Conservation (phyloP, 2,888 invertebrate genomes). For the Netelia fuscicornis region DNA sequence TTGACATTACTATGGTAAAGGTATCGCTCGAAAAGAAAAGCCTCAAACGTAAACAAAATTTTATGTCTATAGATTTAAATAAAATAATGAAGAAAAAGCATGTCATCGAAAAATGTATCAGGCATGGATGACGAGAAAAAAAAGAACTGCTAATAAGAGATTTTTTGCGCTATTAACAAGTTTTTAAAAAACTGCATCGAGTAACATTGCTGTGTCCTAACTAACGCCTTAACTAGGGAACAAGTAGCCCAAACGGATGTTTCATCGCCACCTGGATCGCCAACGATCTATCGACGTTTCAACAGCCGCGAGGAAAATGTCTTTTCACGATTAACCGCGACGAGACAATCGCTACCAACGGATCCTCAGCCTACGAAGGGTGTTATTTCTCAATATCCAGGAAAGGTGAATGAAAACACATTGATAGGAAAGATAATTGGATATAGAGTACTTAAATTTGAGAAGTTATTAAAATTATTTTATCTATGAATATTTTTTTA, state of each 20-base stretch:
- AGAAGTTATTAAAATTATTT: not conserved
- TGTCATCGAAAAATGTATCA: not conserved
- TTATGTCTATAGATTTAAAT: not conserved
- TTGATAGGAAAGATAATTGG: not conserved
- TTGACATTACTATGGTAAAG: not conserved
- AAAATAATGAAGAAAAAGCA: not conserved
- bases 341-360: conserved; percentile 85
- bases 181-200: conserved; percentile 44
- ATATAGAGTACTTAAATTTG: conserved; percentile 63
- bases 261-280: conserved; percentile 88
- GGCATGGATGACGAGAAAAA: not conserved
- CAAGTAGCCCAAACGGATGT: conserved; percentile 86
- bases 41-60: too few species aligned
- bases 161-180: conserved; percentile 2
- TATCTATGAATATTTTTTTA: conserved; percentile 70
- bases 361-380: conserved; percentile 85
- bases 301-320: conserved; percentile 89
- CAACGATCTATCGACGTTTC: conserved; percentile 86
- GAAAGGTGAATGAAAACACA: conserved; percentile 85
- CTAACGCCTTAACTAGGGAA: conserved; percentile 84
- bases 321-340: conserved; percentile 90
- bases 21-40: too few species aligned
- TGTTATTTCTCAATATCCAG: conserved; percentile 87
- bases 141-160: not conserved
- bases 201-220: conserved; percentile 74